Percentiles rank a stretch among this genome's conserved stretches.
These are phyloP conservation scores for Nibea coibor DNA, from an alignment of 2,113 vertebrate genomes.

Conservation along the genomic window DNA sequence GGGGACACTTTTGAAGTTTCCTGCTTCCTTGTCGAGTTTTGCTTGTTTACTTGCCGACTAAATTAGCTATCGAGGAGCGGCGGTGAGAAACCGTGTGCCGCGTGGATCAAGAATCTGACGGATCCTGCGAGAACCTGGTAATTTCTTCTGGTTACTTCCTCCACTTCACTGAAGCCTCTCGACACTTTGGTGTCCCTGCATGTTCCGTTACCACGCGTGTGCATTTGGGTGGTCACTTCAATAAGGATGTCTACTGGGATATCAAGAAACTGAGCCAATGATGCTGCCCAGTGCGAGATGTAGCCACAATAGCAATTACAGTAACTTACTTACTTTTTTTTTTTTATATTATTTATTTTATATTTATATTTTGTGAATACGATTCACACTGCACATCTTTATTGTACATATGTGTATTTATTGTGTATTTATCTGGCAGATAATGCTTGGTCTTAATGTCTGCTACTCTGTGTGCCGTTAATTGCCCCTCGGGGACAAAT, in stretches of 20 bases:
- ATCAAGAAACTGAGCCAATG: neutral
- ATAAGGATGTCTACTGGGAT: neutral
- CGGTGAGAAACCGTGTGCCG: neutral
- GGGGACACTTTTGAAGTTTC: slow-evolving; percentile 37
- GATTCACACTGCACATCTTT: too few species aligned
- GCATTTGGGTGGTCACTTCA: neutral
- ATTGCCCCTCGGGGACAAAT: too few species aligned
- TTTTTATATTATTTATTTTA: too few species aligned
- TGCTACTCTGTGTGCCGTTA: too few species aligned
- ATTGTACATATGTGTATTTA: too few species aligned
- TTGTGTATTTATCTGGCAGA: too few species aligned
- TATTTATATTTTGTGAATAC: too few species aligned
- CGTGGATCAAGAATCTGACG: neutral
- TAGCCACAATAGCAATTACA: neutral
- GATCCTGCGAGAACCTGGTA: neutral
- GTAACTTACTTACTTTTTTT: too few species aligned
- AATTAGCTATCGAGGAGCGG: slow-evolving; percentile 25
- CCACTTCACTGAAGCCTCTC: neutral
- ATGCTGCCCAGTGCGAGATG: neutral
- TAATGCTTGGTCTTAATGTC: too few species aligned
- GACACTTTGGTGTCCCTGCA: neutral
- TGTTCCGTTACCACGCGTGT: neutral
- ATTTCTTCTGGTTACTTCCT: neutral
- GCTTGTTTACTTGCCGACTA: slow-evolving; percentile 30
- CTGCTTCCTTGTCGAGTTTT: slow-evolving; percentile 29